These are phyloP conservation scores for Gastracanthus pulcherrimus DNA, from an alignment of 2,888 invertebrate genomes.

Conservation along the genomic window DNA sequence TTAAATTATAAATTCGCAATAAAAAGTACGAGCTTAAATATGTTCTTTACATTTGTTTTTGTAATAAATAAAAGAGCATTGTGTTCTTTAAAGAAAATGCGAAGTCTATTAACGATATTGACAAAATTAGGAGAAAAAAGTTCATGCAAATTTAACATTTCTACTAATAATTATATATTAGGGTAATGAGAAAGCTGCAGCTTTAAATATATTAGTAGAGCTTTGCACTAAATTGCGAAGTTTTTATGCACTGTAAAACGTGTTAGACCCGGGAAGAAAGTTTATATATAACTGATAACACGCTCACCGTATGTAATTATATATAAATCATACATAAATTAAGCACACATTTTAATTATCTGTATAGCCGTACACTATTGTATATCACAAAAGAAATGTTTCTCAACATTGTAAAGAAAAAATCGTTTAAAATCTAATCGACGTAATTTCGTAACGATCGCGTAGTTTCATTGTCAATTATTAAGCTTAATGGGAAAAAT, in stretches of 20 bases:
- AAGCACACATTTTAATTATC: too few species aligned
- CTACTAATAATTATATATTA: neutral
- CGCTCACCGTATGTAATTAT: conserved; percentile 12
- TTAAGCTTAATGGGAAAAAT: neutral
- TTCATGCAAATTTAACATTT: neutral
- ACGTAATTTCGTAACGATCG: too few species aligned
- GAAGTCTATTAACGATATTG: neutral
- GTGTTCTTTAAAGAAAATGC: too few species aligned
- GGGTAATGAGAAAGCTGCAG: neutral
- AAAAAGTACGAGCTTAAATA: neutral
- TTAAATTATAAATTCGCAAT: neutral
- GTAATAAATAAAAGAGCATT: neutral
- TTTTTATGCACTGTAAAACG: neutral
- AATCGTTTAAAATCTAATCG: too few species aligned
- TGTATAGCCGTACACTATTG: neutral
- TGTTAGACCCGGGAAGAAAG: neutral
- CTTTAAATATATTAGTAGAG: neutral
- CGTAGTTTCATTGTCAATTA: conserved; percentile 15
- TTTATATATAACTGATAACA: conserved; percentile 16
- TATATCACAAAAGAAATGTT: neutral
- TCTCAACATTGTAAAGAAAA: neutral
- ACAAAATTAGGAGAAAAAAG: neutral
- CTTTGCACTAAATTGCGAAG: neutral
- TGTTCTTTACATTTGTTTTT: neutral
- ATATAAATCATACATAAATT: conserved; percentile 20